Evolutionary conservation across 2,113 vertebrate species (phyloP), one percentile per base, ranked within the genome.

Genomic region (Tylochromis polylepis): DNA sequence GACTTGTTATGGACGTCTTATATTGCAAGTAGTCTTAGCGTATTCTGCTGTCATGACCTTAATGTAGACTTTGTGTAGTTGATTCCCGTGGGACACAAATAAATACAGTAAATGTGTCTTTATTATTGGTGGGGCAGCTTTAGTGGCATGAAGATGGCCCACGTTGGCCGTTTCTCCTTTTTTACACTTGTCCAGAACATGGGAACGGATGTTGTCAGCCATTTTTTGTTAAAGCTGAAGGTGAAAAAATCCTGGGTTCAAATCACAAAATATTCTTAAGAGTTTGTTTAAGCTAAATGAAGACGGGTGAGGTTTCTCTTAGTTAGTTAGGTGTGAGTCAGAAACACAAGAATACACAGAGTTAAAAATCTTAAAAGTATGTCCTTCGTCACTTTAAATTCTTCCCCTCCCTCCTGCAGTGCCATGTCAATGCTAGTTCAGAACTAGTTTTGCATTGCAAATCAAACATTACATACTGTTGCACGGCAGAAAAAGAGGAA

Each of bases 1-100:
- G 91, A 94, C 93, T 93, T 93, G 92, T 94, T 91, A 90, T 94
- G 90, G 91, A 91, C 82, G 88, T 96, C 92, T 94, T 91, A 90
- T 94, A 94, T 91, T 95, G 94, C 79, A 86, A 93, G 87, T 94
- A 94, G 91, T 95, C 87, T 91, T 94, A 89, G 94, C 70, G 58
- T 93, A 94, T 93, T 91, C 89, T 90, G 88, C 94, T 93, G 94
- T 95, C 41, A 85, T 95, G 91, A 94, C 84, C 67, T 90, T 94
- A 79, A 90, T 92, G 91, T 95, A 93, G 90, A 96, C 82, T 90
- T 87, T 92, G 87, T 93, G 85, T 95, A 94, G 90, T 90, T 55
- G 87, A 93, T 86, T 83, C 79, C 75, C 51, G 88, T 88, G 80
- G 90, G 91, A 88, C 82, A 46, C 85, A 79, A 81, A 87, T 92